These are phyloP conservation scores for Celastrina argiolus DNA, from an alignment of 2,888 invertebrate species.

Conservation along the genomic window DNA sequence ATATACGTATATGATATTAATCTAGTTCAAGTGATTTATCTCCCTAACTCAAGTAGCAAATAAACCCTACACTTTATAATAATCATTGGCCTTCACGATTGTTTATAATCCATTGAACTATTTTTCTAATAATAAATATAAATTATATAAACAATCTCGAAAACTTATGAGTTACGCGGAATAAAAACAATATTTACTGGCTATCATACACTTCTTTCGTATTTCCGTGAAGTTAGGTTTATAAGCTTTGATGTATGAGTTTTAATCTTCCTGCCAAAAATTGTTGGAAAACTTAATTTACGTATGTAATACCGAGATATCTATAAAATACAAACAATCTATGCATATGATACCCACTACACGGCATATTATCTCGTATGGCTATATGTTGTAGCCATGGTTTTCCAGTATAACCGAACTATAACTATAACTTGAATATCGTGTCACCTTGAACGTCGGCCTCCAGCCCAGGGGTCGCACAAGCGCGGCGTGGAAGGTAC, in stretches of 20 bases:
- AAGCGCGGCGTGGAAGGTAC: slow-evolving; percentile 95
- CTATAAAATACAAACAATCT: too few relatives aligned
- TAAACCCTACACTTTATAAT: too few relatives aligned
- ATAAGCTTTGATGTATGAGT: not conserved
- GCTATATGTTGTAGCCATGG: too few relatives aligned
- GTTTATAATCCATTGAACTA: slow-evolving; percentile 15
- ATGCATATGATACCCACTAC: too few relatives aligned
- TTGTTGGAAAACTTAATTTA: too few relatives aligned
- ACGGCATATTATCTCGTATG: too few relatives aligned
- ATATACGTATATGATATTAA: too few relatives aligned
- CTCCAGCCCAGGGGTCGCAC: slow-evolving; percentile 94
- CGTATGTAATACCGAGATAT: too few relatives aligned
- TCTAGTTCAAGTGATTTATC: too few relatives aligned
- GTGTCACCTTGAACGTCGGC: slow-evolving; percentile 86
- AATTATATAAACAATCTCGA: slow-evolving; percentile 2
- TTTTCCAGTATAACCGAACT: too few relatives aligned
- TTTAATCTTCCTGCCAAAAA: not conserved
- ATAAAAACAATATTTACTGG: slow-evolving; percentile 7
- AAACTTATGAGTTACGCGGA: slow-evolving; percentile 11
- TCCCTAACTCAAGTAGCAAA: too few relatives aligned
- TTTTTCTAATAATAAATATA: slow-evolving; percentile 20
- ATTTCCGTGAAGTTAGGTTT: not conserved
- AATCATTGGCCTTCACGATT: slow-evolving; percentile 12
- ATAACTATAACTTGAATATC: too few relatives aligned
- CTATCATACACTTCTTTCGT: not conserved